phyloP scores from a whole-genome alignment of 2,888 invertebrate species.

The Frankliniella intonsa region DNA sequence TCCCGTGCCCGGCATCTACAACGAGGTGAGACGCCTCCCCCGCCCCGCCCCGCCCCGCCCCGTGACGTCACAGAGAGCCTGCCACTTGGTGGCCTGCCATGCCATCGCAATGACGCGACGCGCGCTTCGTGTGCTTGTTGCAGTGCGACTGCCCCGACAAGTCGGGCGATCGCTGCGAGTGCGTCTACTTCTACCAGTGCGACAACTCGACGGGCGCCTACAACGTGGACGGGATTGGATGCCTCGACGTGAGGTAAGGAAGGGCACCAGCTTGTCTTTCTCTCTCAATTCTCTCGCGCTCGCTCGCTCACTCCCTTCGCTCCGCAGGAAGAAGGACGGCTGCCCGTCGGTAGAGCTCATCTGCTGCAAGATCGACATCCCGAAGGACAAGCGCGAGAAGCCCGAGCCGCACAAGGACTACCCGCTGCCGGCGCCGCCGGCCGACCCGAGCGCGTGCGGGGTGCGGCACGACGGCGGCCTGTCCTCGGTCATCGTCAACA shows the following conservation, averaged over 20 bases:
- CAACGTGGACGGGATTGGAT: slow-evolving; percentile 64
- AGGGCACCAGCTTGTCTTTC: neutral
- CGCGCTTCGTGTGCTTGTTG: neutral
- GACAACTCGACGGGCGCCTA: slow-evolving; percentile 59
- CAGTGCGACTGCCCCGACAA: neutral
- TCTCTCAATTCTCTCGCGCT: neutral
- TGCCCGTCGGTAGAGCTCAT: slow-evolving; percentile 39
- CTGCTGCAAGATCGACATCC: neutral
- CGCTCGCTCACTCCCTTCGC: slow-evolving; percentile 29
- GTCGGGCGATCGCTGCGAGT: slow-evolving; percentile 53
- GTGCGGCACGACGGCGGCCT: slow-evolving; percentile 66
- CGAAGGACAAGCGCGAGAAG: neutral
- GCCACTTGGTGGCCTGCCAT: neutral
- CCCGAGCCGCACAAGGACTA: slow-evolving; percentile 35
- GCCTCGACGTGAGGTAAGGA: slow-evolving; percentile 69
- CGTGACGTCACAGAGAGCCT: neutral
- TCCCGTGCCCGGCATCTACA: neutral
- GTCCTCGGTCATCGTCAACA: slow-evolving; percentile 62
- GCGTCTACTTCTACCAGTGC: slow-evolving; percentile 75
- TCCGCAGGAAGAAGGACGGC: slow-evolving; percentile 43
- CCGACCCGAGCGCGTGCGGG: slow-evolving; percentile 58
- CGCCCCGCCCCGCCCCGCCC: neutral
- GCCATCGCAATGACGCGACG: neutral
- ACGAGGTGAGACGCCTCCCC: neutral
- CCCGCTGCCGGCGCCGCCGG: neutral